phyloP scores from a whole-genome alignment of 2,888 invertebrate genomes.

The Notocelia uddmanniana region DNA sequence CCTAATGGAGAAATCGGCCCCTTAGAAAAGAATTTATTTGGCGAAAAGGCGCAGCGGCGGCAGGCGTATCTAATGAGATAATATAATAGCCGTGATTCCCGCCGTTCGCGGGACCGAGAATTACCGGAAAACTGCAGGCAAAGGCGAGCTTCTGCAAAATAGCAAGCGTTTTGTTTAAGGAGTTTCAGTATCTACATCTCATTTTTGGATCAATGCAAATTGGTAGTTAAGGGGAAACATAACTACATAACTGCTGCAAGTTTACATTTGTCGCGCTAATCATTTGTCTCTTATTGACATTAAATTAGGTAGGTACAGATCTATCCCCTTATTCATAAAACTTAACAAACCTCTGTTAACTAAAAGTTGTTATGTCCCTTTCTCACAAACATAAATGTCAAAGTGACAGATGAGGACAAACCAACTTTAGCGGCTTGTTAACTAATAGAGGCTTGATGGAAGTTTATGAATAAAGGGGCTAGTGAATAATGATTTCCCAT shows the following conservation, averaged over 20 bases:
- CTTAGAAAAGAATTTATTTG: conserved; percentile 78
- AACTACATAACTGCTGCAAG: neutral
- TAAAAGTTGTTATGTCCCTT: no score
- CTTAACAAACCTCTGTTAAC: no score
- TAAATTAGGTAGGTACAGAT: no score
- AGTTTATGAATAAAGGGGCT: no score
- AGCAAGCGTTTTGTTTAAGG: conserved; percentile 59
- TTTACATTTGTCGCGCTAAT: neutral
- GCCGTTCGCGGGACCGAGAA: conserved; percentile 76
- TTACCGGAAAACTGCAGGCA: conserved; percentile 79
- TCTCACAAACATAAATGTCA: no score
- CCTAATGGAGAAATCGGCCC: conserved; percentile 72
- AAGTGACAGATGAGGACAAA: no score
- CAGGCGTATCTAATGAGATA: conserved; percentile 84
- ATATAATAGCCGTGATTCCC: conserved; percentile 83
- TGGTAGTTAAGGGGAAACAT: conserved; percentile 18
- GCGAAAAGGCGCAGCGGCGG: conserved; percentile 69
- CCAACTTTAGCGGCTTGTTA: no score
- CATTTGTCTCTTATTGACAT: neutral
- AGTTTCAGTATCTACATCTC: conserved; percentile 42
- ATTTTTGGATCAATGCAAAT: conserved; percentile 38
- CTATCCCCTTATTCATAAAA: no score
- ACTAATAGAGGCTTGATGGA: no score
- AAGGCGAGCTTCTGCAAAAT: conserved; percentile 59
- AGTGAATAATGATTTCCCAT: no score